phyloP scores from a whole-genome alignment of 2,113 vertebrate species.

The Bambusicola thoracicus region DNA sequence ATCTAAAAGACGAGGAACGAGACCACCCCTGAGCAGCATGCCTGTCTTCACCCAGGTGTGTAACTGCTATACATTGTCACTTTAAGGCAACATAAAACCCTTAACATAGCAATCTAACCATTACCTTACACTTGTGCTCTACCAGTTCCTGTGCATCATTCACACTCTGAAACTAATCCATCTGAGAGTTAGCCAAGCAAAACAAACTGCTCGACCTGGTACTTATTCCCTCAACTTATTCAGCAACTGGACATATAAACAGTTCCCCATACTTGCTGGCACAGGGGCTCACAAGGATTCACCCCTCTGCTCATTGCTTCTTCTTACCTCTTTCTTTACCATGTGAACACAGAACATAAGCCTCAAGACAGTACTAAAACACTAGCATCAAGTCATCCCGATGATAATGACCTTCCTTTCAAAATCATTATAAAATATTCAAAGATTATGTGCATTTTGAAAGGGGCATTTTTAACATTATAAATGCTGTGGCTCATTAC shows the following conservation, averaged over 20 bases:
- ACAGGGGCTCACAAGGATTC: background rate
- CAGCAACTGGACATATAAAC: background rate
- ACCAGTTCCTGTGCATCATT: background rate
- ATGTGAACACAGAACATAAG: background rate
- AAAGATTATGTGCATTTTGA: background rate
- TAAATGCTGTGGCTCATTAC: background rate
- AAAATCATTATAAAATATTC: background rate
- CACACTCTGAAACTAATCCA: background rate
- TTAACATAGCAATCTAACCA: background rate
- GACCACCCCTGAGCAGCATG: background rate
- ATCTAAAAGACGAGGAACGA: background rate
- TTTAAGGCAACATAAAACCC: background rate
- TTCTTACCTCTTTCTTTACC: background rate
- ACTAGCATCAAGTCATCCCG: background rate
- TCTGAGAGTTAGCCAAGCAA: background rate
- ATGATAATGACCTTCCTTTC: background rate
- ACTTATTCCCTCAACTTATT: background rate
- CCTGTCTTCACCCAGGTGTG: background rate
- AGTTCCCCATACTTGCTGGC: background rate
- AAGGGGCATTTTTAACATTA: background rate
- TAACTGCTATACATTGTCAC: background rate
- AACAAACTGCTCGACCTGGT: background rate
- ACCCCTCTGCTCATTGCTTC: background rate
- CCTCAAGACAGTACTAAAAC: accelerated
- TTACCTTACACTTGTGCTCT: background rate